A percentile compares a stretch with the other conserved stretches of the same genome.
Conservation (phyloP, 2,113 vertebrate genomes). For the Catharus bicknelli region DNA sequence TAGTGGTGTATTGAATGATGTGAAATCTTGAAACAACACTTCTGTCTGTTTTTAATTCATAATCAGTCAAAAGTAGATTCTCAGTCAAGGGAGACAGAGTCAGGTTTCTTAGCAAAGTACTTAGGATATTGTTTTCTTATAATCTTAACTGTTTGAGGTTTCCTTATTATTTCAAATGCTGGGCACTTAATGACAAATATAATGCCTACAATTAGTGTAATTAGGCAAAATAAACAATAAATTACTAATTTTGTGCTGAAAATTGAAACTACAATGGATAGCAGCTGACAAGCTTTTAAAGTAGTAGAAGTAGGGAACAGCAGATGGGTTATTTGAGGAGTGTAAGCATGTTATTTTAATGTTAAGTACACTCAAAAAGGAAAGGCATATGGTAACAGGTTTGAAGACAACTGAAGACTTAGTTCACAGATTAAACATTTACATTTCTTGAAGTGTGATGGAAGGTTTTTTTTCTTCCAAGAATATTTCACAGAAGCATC, state of each 20-base stretch:
- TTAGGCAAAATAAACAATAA: slow-evolving; percentile 37
- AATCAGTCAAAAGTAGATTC: neutral
- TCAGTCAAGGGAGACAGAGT: neutral
- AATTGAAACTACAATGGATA: slow-evolving; percentile 21
- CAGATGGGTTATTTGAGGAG: slow-evolving; percentile 67
- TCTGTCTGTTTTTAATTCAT: neutral
- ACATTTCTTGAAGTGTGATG: slow-evolving; percentile 66
- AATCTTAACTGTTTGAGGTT: neutral
- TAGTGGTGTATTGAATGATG: neutral
- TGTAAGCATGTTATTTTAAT: slow-evolving; percentile 66
- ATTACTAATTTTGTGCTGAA: slow-evolving; percentile 28
- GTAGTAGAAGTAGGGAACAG: slow-evolving; percentile 38
- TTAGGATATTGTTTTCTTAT: neutral
- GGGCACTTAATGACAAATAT: neutral
- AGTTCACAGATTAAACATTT: slow-evolving; percentile 71
- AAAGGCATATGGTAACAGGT: slow-evolving; percentile 63
- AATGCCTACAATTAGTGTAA: neutral
- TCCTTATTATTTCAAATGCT: neutral
- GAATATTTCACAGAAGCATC: slow-evolving; percentile 37
- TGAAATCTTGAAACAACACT: neutral
- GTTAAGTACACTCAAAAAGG: slow-evolving; percentile 62
- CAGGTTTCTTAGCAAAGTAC: slow-evolving; percentile 10
- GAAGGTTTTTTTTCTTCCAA: slow-evolving; percentile 56
- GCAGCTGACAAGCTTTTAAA: slow-evolving; percentile 67
- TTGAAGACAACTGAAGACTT: slow-evolving; percentile 64